A percentile compares a stretch with the other conserved stretches of the same genome.
These are phyloP conservation scores for Toxotes jaculatrix DNA, from an alignment of 2,113 vertebrate species.

Conservation along the genomic window DNA sequence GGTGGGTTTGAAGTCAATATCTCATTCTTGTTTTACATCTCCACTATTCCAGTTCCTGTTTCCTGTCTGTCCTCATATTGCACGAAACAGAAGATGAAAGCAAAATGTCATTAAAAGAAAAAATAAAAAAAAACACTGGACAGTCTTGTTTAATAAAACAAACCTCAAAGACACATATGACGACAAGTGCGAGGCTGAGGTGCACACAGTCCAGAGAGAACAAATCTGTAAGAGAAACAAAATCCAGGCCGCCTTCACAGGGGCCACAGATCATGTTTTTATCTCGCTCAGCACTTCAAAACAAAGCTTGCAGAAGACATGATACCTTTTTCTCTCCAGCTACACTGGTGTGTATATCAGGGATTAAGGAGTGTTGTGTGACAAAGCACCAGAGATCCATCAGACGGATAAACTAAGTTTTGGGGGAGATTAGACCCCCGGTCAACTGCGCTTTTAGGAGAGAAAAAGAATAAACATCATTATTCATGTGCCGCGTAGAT, in stretches of 20 bases:
- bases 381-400: slow-evolving; percentile 10
- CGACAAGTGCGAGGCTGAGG: not conserved
- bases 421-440: slow-evolving; percentile 3
- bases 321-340: slow-evolving; percentile 9
- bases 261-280: not conserved
- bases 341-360: not conserved
- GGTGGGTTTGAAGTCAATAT: not conserved
- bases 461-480: slow-evolving; percentile 43
- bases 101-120: not conserved
- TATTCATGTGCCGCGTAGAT: not conserved
- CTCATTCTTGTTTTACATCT: slow-evolving; percentile 16
- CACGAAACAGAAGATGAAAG: not conserved
- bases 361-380: slow-evolving; percentile 29
- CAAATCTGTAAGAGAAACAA: not conserved
- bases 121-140: slow-evolving; percentile 11
- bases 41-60: not conserved
- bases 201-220: slow-evolving; percentile 7
- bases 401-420: slow-evolving; percentile 10
- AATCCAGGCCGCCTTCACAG: not conserved
- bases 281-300: not conserved
- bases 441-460: slow-evolving; percentile 38
- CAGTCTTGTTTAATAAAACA: slow-evolving; percentile 3
- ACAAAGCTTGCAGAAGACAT: slow-evolving; percentile 5
- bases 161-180: not conserved
- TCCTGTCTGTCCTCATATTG: not conserved